A percentile compares a stretch with the other conserved stretches of the same genome.
Evolutionary conservation across 1,140 invertebrate genomes (phyloP).

Genomic region (Drosophila bifasciata): DNA sequence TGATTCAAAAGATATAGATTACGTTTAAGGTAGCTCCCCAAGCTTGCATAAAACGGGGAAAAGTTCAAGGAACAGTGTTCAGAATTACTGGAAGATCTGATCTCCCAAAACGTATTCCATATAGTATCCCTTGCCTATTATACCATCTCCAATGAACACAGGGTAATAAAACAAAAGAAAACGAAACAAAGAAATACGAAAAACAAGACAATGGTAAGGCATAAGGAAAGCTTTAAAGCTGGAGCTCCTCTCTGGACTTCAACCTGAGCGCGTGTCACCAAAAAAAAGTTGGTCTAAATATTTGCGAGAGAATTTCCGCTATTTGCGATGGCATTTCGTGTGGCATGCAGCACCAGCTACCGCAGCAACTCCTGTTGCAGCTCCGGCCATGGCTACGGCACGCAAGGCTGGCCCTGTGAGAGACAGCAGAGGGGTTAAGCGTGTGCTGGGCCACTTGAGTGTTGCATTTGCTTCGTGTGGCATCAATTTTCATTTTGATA

Average conservation of each 20-base stretch:
- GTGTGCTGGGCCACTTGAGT: conserved; percentile 24
- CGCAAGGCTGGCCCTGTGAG: conserved; percentile 17
- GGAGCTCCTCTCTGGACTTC: conserved; percentile 39
- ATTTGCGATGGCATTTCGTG: conserved; percentile 76
- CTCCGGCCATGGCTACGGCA: conserved; percentile 16
- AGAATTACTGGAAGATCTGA: too few relatives aligned
- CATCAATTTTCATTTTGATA: conserved; percentile 82
- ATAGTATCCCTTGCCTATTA: too few relatives aligned
- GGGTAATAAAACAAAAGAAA: conserved; percentile 21
- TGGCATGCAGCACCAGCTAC: conserved; percentile 48
- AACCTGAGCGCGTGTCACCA: conserved; percentile 64
- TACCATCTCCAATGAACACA: too few relatives aligned
- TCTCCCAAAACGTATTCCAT: too few relatives aligned
- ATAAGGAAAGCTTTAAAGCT: conserved; percentile 48
- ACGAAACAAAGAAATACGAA: conserved; percentile 17
- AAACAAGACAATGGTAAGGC: conserved; percentile 22
- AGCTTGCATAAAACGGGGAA: too few relatives aligned
- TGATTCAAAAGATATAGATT: too few relatives aligned
- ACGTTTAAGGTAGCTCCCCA: too few relatives aligned
- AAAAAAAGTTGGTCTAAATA: conserved; percentile 72
- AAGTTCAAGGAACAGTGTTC: too few relatives aligned
- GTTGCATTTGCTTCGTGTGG: conserved; percentile 57
- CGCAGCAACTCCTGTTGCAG: conserved; percentile 1
- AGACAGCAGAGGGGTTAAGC: background rate
- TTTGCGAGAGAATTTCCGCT: conserved; percentile 76